Base-by-base conservation (phyloP, 2,113 vertebrate species). In the Orientallactaga bullata region DNA sequence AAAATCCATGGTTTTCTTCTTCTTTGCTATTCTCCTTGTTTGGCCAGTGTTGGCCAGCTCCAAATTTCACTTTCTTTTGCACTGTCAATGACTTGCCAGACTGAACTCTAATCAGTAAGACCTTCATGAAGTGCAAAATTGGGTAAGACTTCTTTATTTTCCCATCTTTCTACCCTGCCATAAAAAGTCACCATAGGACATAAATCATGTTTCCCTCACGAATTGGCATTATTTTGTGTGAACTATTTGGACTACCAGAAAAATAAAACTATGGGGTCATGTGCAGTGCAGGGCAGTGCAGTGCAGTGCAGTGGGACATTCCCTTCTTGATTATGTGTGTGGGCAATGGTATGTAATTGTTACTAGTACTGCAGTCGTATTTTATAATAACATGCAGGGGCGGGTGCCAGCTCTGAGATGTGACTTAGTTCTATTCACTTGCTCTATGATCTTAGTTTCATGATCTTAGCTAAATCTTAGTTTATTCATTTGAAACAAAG, bases 401-500 rank as follows among this genome's bases (percentile, higher is more conserved):
- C 87, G 4, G 21, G 68, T 72, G 83, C 42, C 42, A 68, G 39
- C 61, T 63, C 21, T 72, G 51, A 84, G 32, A 30, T 88, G 12
- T 0, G 20, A 51, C 37, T 84, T 88, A 76, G 35, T 66, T 86
- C 35, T 79, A 5, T 28, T 79, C 23, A 79, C 23, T 69, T 47
- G 68, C 11, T 66, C 39, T 87, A 35, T 21, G 7, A 84, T 26
- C 21, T 47, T 68, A 39, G 35, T 47, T 47, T 47, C 55, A 85
- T 1, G 24, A 18, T 77, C 60, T 77, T 3, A 5, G 39, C 47
- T 78, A 39, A 89, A 77, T 87, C 18, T 71, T 73, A 24, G 8
- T 85, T 72, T 90, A 23, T 11, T 80, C 16, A 18, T 39, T 76
- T 73, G 77, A 86, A 95, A 96, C 82, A 47, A 63, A 81, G 37